A percentile compares a stretch with the other conserved stretches of the same genome.
Conservation (phyloP, 2,888 invertebrate species). For the Chymomyza amoena region DNA sequence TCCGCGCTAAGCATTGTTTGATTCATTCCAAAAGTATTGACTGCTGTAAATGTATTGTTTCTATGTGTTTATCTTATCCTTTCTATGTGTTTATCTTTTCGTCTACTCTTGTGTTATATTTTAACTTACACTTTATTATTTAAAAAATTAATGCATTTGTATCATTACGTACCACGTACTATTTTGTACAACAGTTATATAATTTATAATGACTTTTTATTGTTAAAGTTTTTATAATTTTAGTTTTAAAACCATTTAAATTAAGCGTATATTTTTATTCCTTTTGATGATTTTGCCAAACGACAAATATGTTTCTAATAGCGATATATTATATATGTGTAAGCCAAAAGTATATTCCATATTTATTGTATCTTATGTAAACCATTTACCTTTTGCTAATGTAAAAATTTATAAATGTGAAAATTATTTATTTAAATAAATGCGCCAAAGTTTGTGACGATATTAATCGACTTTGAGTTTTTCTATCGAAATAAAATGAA, state of each 20-base stretch:
- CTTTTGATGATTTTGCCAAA: too few relatives aligned
- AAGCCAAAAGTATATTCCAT: constrained; percentile 16
- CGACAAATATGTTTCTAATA: too few relatives aligned
- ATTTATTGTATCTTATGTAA: background rate
- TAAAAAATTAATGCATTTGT: too few relatives aligned
- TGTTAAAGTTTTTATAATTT: too few relatives aligned
- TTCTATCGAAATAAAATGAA: background rate
- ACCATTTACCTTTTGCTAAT: background rate
- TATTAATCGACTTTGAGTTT: background rate
- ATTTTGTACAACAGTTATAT: too few relatives aligned
- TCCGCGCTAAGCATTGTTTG: constrained; percentile 16
- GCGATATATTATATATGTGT: background rate
- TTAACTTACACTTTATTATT: too few relatives aligned
- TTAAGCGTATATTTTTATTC: background rate
- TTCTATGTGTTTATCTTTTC: background rate
- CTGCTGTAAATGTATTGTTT: constrained; percentile 1
- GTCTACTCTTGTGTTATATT: too few relatives aligned
- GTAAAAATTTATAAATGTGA: background rate
- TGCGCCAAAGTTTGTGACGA: background rate
- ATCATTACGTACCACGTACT: too few relatives aligned
- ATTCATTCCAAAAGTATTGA: background rate
- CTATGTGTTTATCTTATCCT: background rate
- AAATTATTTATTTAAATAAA: background rate
- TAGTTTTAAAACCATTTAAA: too few relatives aligned
- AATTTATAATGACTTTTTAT: too few relatives aligned